Base-by-base conservation (phyloP, 2,797 vertebrate genomes). In the Carduelis carduelis region DNA sequence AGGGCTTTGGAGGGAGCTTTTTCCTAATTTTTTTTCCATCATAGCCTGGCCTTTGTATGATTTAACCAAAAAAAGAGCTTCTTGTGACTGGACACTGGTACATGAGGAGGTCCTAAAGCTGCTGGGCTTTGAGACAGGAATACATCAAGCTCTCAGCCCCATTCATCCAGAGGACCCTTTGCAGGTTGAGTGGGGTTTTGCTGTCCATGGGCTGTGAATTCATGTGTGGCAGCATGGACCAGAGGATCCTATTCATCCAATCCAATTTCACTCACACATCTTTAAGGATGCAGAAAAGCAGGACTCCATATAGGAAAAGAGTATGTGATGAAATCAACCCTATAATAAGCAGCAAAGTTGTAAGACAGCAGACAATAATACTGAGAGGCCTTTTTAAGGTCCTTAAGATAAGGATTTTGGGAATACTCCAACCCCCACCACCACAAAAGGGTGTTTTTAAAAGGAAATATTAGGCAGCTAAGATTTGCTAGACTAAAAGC, bases 401-500 rank as follows among this genome's bases (percentile, higher is more conserved):
- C 17, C 35, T 32, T 27, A 32, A 37, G 35, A 18, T 6, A 60
- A 46, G 9, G 7, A 53, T 68, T 75, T 75, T 7, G 16, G 16
- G 18, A 9, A 35, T 8, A 32, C 2, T 12, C 11, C 26, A 39
- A 16, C 4, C 26, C 14, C 1, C 2, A 6, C 9, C 3, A 2
- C 2, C 2, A 14, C 9, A 47, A 59, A 82, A 44, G 17, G 2
- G 1, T 26, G 8, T 44, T 37, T 41, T 64, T 41, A 41, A 53
- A 87, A 43, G 6, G 5, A 3, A 0, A 14, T 53, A 57, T 60
- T 34, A 39, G 2, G 37, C 8, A 77, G 27, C 14, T 83, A 69
- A 76, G n/a, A 79, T 37, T 41, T 46, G 6, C 34, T 47, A 77
- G 10, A 77, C 12, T 8, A 69, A 76, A 87, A 83, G 5, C 32